Conservation (phyloP, 2,113 vertebrate species). For the Peucedramus taeniatus region DNA sequence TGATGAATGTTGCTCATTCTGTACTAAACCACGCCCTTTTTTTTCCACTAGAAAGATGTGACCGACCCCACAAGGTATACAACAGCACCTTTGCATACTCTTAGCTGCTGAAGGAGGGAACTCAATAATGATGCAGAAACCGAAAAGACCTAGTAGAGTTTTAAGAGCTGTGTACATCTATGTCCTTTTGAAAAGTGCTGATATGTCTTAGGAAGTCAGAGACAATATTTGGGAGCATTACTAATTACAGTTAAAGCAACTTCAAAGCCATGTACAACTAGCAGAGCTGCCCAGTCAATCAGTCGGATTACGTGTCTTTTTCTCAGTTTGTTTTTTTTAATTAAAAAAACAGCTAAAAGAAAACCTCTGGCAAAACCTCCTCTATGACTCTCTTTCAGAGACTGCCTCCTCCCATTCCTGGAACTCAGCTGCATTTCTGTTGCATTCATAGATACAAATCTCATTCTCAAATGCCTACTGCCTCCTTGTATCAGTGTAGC, state of each 20-base stretch:
- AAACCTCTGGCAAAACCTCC: not conserved
- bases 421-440: not conserved
- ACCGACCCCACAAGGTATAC: not conserved
- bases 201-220: not conserved
- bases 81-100: not conserved
- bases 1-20: not conserved
- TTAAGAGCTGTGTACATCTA: not conserved
- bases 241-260: not conserved
- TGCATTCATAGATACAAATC: conserved; percentile 12
- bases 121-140: not conserved
- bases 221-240: not conserved
- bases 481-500: not conserved
- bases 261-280: not conserved
- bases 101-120: not conserved
- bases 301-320: fast-evolving
- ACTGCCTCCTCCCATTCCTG: not conserved
- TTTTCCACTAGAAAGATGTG: not conserved
- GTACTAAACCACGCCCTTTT: not conserved
- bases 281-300: not conserved
- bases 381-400: not conserved
- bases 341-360: not conserved
- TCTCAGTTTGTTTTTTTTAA: not conserved
- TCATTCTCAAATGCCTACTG: not conserved
- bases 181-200: not conserved
- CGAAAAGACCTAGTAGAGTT: not conserved